A percentile compares a stretch with the other conserved stretches of the same genome.
phyloP scores from a whole-genome alignment of 2,797 vertebrate genomes.

The Acridotheres tristis region DNA sequence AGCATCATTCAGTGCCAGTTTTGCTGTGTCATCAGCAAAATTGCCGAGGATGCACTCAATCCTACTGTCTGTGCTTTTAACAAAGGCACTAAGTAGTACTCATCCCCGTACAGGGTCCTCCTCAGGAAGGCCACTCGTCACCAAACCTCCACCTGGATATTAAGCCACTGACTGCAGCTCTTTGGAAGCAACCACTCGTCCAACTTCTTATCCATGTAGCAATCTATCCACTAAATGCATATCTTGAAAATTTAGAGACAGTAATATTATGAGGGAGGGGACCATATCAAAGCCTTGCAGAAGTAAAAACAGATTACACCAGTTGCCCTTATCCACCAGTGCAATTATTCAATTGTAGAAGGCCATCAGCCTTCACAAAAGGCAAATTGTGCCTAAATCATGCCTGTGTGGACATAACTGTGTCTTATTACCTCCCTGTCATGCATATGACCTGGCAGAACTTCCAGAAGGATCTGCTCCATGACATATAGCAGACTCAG shows the following conservation, averaged over 20 bases:
- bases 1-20: background rate
- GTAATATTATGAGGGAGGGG: background rate
- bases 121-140: background rate
- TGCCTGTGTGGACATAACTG: too few relatives aligned
- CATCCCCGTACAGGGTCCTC: accelerated
- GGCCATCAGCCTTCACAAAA: background rate
- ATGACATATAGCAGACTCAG: background rate
- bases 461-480: background rate
- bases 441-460: background rate
- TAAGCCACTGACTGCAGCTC: background rate
- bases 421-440: background rate
- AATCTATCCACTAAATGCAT: background rate
- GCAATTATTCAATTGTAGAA: background rate
- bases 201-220: background rate
- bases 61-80: background rate
- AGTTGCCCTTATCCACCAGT: background rate
- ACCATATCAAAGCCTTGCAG: background rate
- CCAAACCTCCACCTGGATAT: background rate
- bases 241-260: background rate
- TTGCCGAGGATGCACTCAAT: accelerated
- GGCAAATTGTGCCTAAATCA: background rate
- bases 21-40: background rate
- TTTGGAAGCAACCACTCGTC: background rate
- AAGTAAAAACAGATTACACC: background rate
- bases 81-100: background rate